These are phyloP conservation scores for Amazona guildingii DNA, from an alignment of 2,113 vertebrate species.

Conservation along the genomic window DNA sequence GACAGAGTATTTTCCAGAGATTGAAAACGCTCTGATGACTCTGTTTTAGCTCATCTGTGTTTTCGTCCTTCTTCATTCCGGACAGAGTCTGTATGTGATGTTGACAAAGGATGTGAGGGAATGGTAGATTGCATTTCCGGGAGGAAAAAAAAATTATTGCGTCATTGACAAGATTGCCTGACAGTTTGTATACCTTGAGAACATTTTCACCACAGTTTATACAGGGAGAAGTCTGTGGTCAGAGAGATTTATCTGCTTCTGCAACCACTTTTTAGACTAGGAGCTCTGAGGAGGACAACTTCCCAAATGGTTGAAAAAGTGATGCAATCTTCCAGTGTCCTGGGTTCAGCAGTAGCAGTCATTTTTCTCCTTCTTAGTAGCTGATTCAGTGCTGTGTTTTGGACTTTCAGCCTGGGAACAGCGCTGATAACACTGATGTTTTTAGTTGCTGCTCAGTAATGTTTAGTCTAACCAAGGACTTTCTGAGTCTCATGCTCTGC, in stretches of 20 bases:
- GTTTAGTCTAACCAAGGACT: too few relatives aligned
- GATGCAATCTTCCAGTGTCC: not conserved
- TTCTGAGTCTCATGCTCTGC: too few relatives aligned
- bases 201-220: not conserved
- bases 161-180: not conserved
- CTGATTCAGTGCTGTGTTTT: too few relatives aligned
- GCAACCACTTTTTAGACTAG: not conserved
- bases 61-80: not conserved
- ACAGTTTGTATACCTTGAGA: not conserved
- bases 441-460: too few relatives aligned
- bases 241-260: not conserved
- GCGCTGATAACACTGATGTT: too few relatives aligned
- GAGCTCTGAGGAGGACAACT: not conserved
- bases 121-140: not conserved
- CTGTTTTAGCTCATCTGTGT: accelerated
- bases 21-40: not conserved
- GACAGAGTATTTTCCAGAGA: not conserved
- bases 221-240: not conserved
- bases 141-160: not conserved
- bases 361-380: too few relatives aligned
- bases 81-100: not conserved
- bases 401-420: too few relatives aligned
- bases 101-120: not conserved
- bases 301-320: not conserved
- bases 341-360: too few relatives aligned